Base-by-base conservation (phyloP, 2,888 invertebrate genomes). In the Hydroisotoma schaefferi region DNA sequence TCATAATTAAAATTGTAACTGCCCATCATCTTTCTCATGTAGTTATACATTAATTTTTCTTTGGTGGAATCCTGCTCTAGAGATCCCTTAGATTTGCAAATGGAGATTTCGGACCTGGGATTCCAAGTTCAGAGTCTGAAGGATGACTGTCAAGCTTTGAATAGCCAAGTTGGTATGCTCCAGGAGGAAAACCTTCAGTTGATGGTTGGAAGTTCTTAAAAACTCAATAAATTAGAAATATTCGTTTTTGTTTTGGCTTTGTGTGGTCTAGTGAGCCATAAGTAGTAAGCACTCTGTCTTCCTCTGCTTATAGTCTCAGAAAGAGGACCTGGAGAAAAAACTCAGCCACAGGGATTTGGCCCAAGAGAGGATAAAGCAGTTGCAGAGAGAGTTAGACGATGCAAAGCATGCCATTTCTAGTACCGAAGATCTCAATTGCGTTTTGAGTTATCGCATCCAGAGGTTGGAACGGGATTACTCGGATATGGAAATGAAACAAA, bases 51-150 rank as follows among this genome's bases (percentile, higher is more conserved):
- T n/a, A n/a, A n/a, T n/a, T n/a, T n/a, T n/a, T n/a, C n/a, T n/a
- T n/a, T n/a, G n/a, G n/a, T n/a, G n/a, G n/a, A n/a, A n/a, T n/a
- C n/a, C n/a, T n/a, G n/a, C n/a, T n/a, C n/a, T n/a, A 49, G 49
- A 18, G 49, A 49, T 27, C 27, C 28, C 5, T 52, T n/a, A 15
- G 52, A 52, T 4, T 23, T 52, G 6, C 57, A 57, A 28, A 59
- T 60, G 15, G 61, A 67, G 53, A 64, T 69, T 37, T 56, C 69
- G 1, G 63, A 69, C 18, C 55, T 69, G 12, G 46, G 59, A n/a
- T 67, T 65, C 12, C 57, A 63, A 54, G 51, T 65, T 10, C 53
- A 58, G 12, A 67, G 64, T 55, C 26, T 63, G 10, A 29, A 51
- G 22, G 60, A 67, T 2, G 63, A 63, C 8, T 57, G 59, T 56